Percentiles rank a stretch among this genome's conserved stretches.
phyloP scores from a whole-genome alignment of 2,797 vertebrate genomes.

The Protonibea diacanthus region DNA sequence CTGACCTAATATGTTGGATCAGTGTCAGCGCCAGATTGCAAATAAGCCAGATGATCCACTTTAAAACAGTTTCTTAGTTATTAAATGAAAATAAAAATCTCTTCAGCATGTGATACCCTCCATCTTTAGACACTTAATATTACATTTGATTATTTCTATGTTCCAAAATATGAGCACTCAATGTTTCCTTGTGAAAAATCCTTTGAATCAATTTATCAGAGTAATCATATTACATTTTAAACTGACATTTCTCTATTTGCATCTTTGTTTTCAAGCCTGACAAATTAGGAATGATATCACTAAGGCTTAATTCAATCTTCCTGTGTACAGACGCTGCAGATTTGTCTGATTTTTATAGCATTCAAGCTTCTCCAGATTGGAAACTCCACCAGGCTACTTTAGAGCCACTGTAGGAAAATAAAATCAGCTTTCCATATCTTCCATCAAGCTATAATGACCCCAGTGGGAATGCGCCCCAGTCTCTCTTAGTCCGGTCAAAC shows the following conservation, averaged over 20 bases:
- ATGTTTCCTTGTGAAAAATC: neutral
- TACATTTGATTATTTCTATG: neutral
- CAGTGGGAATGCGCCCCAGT: conserved; percentile 5
- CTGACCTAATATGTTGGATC: neutral
- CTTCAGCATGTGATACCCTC: neutral
- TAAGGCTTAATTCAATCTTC: neutral
- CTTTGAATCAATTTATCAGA: neutral
- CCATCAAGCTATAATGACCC: neutral
- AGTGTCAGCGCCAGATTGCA: neutral
- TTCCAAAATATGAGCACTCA: neutral
- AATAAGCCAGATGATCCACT: neutral
- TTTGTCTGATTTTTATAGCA: conserved; percentile 25
- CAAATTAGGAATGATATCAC: neutral
- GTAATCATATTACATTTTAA: neutral
- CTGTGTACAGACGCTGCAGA: neutral
- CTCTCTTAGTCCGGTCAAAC: conserved; percentile 9
- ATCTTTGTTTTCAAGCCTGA: neutral
- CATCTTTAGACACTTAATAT: neutral
- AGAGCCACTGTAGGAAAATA: conserved; percentile 41
- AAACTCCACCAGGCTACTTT: conserved; percentile 22
- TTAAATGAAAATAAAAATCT: neutral
- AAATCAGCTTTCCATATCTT: conserved; percentile 23
- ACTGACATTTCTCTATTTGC: neutral
- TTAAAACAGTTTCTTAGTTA: neutral
- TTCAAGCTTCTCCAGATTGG: conserved; percentile 8